A percentile compares a stretch with the other conserved stretches of the same genome.
These are phyloP conservation scores for Grallaria varia DNA, from an alignment of 2,113 vertebrate genomes.

Conservation along the genomic window DNA sequence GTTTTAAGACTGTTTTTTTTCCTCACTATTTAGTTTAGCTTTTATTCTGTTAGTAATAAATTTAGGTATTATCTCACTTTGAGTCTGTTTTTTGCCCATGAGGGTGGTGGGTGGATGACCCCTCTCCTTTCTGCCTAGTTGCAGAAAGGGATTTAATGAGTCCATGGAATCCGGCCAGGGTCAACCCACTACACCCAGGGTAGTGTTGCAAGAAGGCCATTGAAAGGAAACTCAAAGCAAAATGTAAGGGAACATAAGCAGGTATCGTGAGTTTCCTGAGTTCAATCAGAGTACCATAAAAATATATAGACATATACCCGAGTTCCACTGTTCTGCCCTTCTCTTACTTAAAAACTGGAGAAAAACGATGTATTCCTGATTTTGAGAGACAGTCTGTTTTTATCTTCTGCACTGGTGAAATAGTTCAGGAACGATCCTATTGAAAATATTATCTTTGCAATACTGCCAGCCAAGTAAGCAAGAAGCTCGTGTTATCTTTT, in stretches of 20 bases:
- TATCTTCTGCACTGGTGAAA: background rate
- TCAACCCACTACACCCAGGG: too few species aligned
- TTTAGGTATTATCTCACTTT: too few species aligned
- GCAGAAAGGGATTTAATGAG: too few species aligned
- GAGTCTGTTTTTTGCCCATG: too few species aligned
- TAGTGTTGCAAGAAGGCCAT: background rate
- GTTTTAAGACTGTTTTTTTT: too few species aligned
- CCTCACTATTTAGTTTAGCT: too few species aligned
- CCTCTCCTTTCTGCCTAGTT: too few species aligned
- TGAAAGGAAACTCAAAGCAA: background rate
- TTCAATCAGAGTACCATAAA: background rate
- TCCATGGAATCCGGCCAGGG: too few species aligned
- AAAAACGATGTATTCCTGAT: background rate
- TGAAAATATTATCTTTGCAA: conserved; percentile 37
- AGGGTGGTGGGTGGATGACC: too few species aligned
- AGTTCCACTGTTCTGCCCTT: background rate
- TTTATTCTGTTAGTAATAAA: too few species aligned
- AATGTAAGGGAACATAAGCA: background rate
- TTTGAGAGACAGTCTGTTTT: background rate
- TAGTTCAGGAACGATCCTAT: conserved; percentile 15
- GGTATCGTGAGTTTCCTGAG: background rate
- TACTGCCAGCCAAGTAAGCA: background rate
- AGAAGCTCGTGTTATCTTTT: background rate
- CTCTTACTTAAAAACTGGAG: background rate
- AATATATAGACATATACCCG: background rate